Evolutionary conservation across 1,140 invertebrate genomes (phyloP).

Genomic region (Mactra quadrangularis): DNA sequence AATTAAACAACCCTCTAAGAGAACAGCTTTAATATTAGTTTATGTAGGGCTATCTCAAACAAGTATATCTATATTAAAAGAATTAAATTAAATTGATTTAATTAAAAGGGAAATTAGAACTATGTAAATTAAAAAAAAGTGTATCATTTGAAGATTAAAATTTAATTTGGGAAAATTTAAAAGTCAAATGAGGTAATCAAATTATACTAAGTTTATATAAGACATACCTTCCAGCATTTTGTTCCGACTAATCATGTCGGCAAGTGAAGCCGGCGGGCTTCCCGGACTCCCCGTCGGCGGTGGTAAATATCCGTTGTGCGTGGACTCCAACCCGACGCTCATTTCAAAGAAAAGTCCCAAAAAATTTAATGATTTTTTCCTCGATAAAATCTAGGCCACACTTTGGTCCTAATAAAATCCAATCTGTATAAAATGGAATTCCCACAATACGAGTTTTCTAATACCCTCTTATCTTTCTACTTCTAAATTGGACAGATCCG

Average conservation of each 20-base stretch:
- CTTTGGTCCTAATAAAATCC: conserved; percentile 11
- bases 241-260: conserved; percentile 71
- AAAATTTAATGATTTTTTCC: background rate
- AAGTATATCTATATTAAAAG: too few relatives aligned
- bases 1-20: too few relatives aligned
- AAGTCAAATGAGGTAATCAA: too few relatives aligned
- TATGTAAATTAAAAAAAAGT: too few relatives aligned
- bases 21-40: too few relatives aligned
- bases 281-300: conserved; percentile 55
- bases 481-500: conserved; percentile 23
- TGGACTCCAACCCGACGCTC: conserved; percentile 49
- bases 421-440: conserved; percentile 31
- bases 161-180: too few relatives aligned
- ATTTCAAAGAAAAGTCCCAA: background rate
- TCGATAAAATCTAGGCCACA: background rate
- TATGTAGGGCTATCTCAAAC: too few relatives aligned
- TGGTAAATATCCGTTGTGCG: conserved; percentile 27
- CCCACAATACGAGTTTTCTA: conserved; percentile 36
- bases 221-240: conserved; percentile 71
- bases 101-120: too few relatives aligned
- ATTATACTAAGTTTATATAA: too few relatives aligned
- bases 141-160: too few relatives aligned
- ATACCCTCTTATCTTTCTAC: conserved; percentile 23
- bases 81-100: too few relatives aligned
- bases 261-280: conserved; percentile 61